Percentiles rank a stretch among this genome's conserved stretches.
phyloP scores from a whole-genome alignment of 2,888 invertebrate genomes.

The Polydrusus pterygomalis region DNA sequence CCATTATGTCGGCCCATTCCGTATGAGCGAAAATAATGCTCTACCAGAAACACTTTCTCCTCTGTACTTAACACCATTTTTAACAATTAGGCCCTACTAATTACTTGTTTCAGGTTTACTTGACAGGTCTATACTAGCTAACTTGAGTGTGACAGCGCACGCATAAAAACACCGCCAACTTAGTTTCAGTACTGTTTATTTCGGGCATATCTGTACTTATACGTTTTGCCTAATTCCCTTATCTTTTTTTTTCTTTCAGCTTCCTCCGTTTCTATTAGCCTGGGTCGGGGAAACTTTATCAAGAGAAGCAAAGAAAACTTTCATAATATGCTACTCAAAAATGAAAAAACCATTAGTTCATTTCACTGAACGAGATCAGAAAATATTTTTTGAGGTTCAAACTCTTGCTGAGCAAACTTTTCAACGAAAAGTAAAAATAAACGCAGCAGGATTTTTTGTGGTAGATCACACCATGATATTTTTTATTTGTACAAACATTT shows the following conservation, averaged over 20 bases:
- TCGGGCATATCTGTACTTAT: too few species aligned
- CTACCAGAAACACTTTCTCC: too few species aligned
- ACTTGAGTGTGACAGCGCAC: too few species aligned
- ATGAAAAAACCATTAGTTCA: neutral
- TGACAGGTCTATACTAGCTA: too few species aligned
- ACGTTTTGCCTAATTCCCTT: neutral
- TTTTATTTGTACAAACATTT: slow-evolving; percentile 11
- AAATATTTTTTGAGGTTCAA: neutral
- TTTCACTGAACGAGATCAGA: neutral
- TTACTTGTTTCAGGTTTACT: too few species aligned
- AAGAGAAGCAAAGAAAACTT: neutral
- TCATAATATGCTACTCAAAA: neutral
- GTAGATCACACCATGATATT: slow-evolving; percentile 16
- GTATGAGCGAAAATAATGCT: too few species aligned
- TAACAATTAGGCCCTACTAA: too few species aligned
- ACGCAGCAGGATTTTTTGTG: slow-evolving; percentile 3
- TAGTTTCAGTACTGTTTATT: too few species aligned
- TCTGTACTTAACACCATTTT: too few species aligned
- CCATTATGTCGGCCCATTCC: too few species aligned
- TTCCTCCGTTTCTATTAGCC: slow-evolving; percentile 1
- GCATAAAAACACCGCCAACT: too few species aligned
- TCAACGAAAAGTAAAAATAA: neutral
- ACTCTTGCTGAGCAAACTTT: neutral
- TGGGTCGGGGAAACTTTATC: neutral
- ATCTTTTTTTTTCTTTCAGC: neutral